Conservation (phyloP, 1,140 invertebrate species). For the Papilio helenus region DNA sequence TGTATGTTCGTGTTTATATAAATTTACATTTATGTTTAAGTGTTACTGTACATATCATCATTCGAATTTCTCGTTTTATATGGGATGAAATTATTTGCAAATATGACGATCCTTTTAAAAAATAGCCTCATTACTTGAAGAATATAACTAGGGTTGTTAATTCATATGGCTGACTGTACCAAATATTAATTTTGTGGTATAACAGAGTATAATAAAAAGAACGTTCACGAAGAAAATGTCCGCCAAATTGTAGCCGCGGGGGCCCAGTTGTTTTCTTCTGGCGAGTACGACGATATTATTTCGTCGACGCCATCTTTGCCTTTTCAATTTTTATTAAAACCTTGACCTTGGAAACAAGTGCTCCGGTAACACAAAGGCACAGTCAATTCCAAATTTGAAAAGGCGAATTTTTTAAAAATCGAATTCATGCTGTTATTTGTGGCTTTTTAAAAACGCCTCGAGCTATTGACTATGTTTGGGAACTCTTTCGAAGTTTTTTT, state of each 20-base stretch:
- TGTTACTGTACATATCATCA: too few relatives aligned
- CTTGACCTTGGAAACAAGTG: conserved; percentile 66
- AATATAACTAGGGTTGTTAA: neutral
- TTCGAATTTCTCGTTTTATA: too few relatives aligned
- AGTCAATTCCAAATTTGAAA: conserved; percentile 31
- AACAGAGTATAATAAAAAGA: conserved; percentile 3
- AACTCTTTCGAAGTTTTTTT: conserved; percentile 9
- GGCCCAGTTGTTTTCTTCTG: conserved; percentile 55
- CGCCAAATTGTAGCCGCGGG: conserved; percentile 56
- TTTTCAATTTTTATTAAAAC: conserved; percentile 55
- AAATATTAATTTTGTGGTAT: conserved; percentile 33
- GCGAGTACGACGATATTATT: conserved; percentile 42
- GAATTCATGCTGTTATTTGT: conserved; percentile 34
- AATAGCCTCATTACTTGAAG: neutral
- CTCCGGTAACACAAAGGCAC: conserved; percentile 38
- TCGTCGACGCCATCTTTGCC: conserved; percentile 57
- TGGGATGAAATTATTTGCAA: too few relatives aligned
- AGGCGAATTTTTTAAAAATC: conserved; percentile 22
- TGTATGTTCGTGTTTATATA: conserved; percentile 18
- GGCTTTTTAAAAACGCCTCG: conserved; percentile 12
- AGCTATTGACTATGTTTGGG: neutral
- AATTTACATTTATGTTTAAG: neutral
- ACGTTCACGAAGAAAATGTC: conserved; percentile 49
- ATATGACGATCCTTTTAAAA: neutral
- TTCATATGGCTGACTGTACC: neutral